Conservation (phyloP, 2,113 vertebrate genomes). For the Brachyhypopomus gauderio region DNA sequence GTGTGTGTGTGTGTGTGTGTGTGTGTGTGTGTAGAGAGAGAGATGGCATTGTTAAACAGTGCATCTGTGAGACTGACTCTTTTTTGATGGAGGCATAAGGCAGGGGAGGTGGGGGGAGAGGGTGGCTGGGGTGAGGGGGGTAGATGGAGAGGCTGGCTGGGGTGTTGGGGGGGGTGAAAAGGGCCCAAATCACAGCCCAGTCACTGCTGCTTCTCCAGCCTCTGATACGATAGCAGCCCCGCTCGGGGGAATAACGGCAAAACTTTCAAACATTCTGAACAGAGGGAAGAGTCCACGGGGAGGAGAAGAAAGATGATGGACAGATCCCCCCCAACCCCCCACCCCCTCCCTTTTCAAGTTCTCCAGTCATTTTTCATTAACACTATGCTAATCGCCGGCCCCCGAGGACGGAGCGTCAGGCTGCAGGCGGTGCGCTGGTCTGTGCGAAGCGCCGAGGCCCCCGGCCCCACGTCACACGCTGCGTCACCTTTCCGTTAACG, state of each 20-base stretch:
- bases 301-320: slow-evolving; percentile 48
- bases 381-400: slow-evolving; percentile 45
- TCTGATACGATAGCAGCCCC: slow-evolving; percentile 92
- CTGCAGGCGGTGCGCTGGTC: slow-evolving; percentile 28
- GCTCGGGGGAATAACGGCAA: slow-evolving; percentile 87
- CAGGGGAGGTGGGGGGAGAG: slow-evolving; percentile 73
- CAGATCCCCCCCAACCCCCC: slow-evolving; percentile 50
- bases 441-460: neutral
- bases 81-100: slow-evolving; percentile 99
- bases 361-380: slow-evolving; percentile 59
- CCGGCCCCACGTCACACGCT: slow-evolving; percentile 20
- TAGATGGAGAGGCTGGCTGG: slow-evolving; percentile 5
- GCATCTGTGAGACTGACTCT: slow-evolving; percentile 99
- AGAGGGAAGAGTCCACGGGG: slow-evolving; percentile 57
- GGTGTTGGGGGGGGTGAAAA: slow-evolving; percentile 7
- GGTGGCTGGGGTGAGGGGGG: slow-evolving; percentile 2
- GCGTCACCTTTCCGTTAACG: slow-evolving; percentile 62
- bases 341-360: slow-evolving; percentile 63
- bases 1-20: slow-evolving; percentile 71
- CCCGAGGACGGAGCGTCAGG: neutral
- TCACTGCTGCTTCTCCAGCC: slow-evolving; percentile 95
- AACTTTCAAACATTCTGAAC: slow-evolving; percentile 91
- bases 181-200: slow-evolving; percentile 90
- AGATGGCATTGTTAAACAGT: slow-evolving; percentile 99
- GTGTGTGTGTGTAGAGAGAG: slow-evolving; percentile 85